These are phyloP conservation scores for Chlorops oryzae DNA, from an alignment of 1,140 invertebrate genomes.

Conservation along the genomic window DNA sequence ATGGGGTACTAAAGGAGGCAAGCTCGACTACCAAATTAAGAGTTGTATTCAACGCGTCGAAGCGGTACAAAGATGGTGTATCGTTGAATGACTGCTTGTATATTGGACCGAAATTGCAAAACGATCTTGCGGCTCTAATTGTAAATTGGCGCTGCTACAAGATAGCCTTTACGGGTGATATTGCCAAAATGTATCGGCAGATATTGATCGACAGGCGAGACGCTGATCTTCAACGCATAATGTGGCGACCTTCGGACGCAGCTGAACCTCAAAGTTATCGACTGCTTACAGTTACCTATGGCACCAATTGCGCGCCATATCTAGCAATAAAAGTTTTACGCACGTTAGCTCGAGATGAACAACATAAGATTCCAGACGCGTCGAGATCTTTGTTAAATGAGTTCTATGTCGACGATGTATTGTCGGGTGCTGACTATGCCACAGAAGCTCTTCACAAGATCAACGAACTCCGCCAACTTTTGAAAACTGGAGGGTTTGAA, in stretches of 20 bases:
- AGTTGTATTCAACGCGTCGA: constrained; percentile 38
- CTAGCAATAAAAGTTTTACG: constrained; percentile 12
- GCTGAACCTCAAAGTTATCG: neutral
- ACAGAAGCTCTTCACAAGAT: constrained; percentile 17
- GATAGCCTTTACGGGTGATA: constrained; percentile 26
- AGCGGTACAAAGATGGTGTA: constrained; percentile 13
- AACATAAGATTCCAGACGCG: constrained; percentile 22
- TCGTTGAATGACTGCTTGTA: constrained; percentile 34
- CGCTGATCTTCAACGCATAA: neutral
- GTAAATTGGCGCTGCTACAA: constrained; percentile 29
- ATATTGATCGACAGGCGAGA: neutral
- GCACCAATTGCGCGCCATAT: constrained; percentile 23
- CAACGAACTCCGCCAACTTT: neutral
- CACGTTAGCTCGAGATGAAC: neutral
- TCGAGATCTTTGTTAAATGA: constrained; percentile 18
- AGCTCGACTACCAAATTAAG: constrained; percentile 33
- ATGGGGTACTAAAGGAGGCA: constrained; percentile 30
- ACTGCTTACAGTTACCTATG: constrained; percentile 32
- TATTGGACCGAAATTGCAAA: constrained; percentile 31
- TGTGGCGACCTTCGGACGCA: neutral
- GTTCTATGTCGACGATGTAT: constrained; percentile 47
- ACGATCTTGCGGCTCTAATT: constrained; percentile 36
- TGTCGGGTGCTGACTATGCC: constrained; percentile 28
- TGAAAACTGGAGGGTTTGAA: neutral
- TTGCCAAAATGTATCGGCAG: constrained; percentile 36